Percentiles rank a stretch among this genome's conserved stretches.
These are phyloP conservation scores for Drosophila tropicalis DNA, from an alignment of 1,140 invertebrate genomes.

Conservation along the genomic window DNA sequence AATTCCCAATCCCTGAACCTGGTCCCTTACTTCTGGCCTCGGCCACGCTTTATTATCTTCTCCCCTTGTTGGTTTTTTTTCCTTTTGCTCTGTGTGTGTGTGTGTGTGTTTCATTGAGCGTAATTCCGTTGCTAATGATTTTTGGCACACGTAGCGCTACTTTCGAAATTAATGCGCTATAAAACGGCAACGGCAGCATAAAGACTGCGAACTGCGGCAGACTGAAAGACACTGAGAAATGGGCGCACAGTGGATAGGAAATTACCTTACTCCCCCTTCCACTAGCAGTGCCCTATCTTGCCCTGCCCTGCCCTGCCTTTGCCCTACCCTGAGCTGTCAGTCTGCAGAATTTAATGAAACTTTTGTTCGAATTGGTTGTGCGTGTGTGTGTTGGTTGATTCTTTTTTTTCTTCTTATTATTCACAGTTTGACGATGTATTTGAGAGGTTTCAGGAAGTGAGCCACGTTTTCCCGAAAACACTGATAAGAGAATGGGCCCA, in stretches of 20 bases:
- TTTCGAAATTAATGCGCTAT: slow-evolving; percentile 81
- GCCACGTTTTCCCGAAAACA: slow-evolving; percentile 57
- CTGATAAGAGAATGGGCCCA: slow-evolving; percentile 54
- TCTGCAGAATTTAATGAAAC: slow-evolving; percentile 65
- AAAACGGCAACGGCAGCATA: slow-evolving; percentile 57
- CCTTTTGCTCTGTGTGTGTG: slow-evolving; percentile 39
- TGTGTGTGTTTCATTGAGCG: slow-evolving; percentile 82
- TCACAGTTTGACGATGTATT: slow-evolving; percentile 43
- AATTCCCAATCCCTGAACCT: slow-evolving; percentile 17
- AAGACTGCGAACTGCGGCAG: slow-evolving; percentile 31
- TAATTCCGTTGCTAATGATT: slow-evolving; percentile 83
- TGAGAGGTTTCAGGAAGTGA: slow-evolving; percentile 47
- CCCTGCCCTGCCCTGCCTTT: not conserved
- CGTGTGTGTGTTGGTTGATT: slow-evolving; percentile 1
- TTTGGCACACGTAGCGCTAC: slow-evolving; percentile 81
- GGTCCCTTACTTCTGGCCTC: slow-evolving; percentile 27
- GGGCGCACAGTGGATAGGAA: slow-evolving; percentile 69
- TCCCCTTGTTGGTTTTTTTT: slow-evolving; percentile 54
- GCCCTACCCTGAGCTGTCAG: slow-evolving; percentile 1
- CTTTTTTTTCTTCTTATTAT: slow-evolving; percentile 21
- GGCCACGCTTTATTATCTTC: slow-evolving; percentile 75
- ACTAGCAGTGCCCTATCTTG: not conserved
- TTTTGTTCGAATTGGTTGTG: slow-evolving; percentile 63
- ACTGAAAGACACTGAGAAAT: slow-evolving; percentile 70
- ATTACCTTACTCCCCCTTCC: slow-evolving; percentile 58